phyloP scores from a whole-genome alignment of 2,113 vertebrate species.

The Regulus satrapa region DNA sequence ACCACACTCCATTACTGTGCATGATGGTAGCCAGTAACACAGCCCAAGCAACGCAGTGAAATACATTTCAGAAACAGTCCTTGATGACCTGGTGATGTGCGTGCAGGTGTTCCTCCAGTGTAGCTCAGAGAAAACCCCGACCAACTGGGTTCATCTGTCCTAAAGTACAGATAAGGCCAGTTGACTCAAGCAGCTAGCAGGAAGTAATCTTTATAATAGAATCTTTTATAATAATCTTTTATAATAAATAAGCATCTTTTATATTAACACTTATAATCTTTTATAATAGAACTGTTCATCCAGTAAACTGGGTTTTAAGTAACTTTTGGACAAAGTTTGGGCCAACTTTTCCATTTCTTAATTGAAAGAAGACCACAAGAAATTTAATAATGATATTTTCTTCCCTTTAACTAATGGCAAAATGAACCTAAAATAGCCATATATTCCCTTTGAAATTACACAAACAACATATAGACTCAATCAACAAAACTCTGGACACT shows the following conservation, averaged over 20 bases:
- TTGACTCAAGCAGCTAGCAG: background rate
- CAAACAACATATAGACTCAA: background rate
- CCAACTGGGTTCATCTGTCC: too few relatives aligned
- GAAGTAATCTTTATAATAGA: background rate
- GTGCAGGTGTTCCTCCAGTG: background rate
- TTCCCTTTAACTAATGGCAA: background rate
- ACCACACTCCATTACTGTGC: background rate
- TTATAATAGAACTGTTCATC: background rate
- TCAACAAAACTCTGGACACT: background rate
- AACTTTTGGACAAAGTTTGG: background rate
- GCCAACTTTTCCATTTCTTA: background rate
- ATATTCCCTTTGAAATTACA: background rate
- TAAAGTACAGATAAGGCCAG: background rate
- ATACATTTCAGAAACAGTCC: background rate
- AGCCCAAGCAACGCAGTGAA: background rate
- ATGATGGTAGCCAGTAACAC: background rate
- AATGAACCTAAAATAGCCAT: background rate
- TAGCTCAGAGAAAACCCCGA: background rate
- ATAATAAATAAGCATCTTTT: too few relatives aligned
- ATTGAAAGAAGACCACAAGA: background rate
- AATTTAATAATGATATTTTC: background rate
- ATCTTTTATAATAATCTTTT: too few relatives aligned
- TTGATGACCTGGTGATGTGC: background rate
- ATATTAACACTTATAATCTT: too few relatives aligned
- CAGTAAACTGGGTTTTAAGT: background rate